These are phyloP conservation scores for Meriones psammophilus DNA, from an alignment of 2,797 vertebrate species.

Conservation along the genomic window DNA sequence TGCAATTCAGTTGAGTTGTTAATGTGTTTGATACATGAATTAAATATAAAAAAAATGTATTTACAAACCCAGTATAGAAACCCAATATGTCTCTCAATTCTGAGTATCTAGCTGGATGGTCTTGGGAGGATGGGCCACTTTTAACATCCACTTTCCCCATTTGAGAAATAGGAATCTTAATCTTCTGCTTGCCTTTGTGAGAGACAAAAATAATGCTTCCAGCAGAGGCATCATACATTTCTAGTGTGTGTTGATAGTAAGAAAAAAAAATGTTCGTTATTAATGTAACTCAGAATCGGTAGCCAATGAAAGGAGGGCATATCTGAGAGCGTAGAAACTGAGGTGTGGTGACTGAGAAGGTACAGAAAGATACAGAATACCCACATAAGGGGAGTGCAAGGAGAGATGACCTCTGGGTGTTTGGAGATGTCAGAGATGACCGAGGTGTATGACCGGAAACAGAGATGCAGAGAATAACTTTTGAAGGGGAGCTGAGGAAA, in stretches of 20 bases:
- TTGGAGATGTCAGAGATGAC: no score
- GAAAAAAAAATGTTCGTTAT: background rate
- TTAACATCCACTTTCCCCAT: background rate
- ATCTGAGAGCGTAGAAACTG: background rate
- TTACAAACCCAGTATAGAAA: background rate
- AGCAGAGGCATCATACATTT: background rate
- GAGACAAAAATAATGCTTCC: background rate
- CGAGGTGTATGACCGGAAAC: background rate
- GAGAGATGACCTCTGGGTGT: background rate
- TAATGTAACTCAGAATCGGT: background rate
- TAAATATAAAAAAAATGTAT: background rate
- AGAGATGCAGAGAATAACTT: background rate
- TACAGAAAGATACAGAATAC: background rate
- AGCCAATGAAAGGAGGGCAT: background rate
- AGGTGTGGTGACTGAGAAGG: background rate
- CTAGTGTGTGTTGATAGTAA: background rate
- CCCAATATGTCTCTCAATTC: background rate
- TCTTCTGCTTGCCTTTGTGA: background rate
- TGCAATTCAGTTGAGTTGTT: background rate
- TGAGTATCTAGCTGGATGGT: background rate
- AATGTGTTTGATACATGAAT: background rate
- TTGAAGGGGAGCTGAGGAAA: background rate
- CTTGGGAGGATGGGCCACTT: background rate
- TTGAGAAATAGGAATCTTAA: background rate
- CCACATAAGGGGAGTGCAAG: accelerated